A percentile compares a stretch with the other conserved stretches of the same genome.
Conservation (phyloP, 2,113 vertebrate species). For the Ochotona princeps region DNA sequence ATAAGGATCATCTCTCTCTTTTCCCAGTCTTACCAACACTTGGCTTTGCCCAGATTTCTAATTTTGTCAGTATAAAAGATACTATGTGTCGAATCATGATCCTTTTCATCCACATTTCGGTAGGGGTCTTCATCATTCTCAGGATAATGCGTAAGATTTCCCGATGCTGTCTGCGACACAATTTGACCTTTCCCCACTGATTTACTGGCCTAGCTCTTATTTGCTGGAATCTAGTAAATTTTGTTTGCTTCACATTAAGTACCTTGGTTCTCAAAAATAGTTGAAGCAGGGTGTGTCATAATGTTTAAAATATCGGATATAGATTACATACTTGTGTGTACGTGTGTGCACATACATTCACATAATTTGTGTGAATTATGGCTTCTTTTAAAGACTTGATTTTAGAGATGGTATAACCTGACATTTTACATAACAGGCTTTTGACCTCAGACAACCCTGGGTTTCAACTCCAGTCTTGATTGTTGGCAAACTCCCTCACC, state of each 20-base stretch:
- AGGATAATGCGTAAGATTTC: background rate
- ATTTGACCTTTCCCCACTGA: background rate
- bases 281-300: background rate
- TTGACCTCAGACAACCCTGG: background rate
- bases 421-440: background rate
- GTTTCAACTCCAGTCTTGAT: background rate
- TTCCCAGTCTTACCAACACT: background rate
- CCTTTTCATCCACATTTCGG: slow-evolving; percentile 15
- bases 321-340: too few species aligned
- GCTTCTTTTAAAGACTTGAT: background rate
- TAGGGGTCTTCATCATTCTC: slow-evolving; percentile 27
- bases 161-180: background rate
- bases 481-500: background rate
- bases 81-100: background rate
- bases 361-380: background rate
- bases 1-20: background rate
- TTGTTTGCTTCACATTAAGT: background rate
- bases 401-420: background rate
- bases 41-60: background rate
- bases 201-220: background rate
- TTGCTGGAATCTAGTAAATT: background rate
- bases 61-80: background rate
- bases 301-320: background rate
- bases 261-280: background rate
- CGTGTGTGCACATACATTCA: fast-evolving